phyloP scores from a whole-genome alignment of 2,888 invertebrate genomes.

The Sympetrum striolatum region DNA sequence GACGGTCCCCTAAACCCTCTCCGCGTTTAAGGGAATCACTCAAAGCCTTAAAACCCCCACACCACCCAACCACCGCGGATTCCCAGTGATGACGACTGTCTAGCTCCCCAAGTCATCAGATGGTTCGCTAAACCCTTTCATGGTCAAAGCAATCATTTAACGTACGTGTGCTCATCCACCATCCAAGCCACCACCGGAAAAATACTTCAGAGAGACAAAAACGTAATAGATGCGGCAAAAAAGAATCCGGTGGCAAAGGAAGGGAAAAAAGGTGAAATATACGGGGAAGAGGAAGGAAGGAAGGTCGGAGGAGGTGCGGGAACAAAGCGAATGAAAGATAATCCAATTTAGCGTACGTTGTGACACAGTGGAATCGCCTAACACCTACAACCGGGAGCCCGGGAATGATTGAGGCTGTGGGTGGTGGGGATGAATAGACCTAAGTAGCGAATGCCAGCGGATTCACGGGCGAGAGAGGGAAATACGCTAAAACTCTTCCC shows the following conservation, averaged over 20 bases:
- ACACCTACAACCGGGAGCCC: not conserved
- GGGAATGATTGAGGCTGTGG: not conserved
- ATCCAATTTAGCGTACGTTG: constrained; percentile 26
- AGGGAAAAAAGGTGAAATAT: not conserved
- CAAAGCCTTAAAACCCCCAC: too few species aligned
- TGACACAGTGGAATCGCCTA: constrained; percentile 11
- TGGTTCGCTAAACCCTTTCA: not conserved
- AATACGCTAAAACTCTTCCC: not conserved
- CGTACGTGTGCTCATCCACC: not conserved
- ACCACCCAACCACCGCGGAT: too few species aligned
- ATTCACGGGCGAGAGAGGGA: not conserved
- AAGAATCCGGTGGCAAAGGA: not conserved
- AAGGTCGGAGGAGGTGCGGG: not conserved
- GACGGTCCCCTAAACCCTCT: too few species aligned
- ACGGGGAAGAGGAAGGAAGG: not conserved
- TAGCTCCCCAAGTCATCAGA: too few species aligned
- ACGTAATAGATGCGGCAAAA: not conserved
- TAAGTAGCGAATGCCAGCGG: constrained; percentile 8
- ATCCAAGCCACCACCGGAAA: not conserved
- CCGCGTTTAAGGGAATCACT: too few species aligned
- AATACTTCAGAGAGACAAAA: not conserved
- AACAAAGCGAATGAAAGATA: constrained; percentile 38
- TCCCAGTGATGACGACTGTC: too few species aligned
- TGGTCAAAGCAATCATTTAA: not conserved
- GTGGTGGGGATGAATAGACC: not conserved